phyloP scores from a whole-genome alignment of 2,113 vertebrate species.

The Columba livia region DNA sequence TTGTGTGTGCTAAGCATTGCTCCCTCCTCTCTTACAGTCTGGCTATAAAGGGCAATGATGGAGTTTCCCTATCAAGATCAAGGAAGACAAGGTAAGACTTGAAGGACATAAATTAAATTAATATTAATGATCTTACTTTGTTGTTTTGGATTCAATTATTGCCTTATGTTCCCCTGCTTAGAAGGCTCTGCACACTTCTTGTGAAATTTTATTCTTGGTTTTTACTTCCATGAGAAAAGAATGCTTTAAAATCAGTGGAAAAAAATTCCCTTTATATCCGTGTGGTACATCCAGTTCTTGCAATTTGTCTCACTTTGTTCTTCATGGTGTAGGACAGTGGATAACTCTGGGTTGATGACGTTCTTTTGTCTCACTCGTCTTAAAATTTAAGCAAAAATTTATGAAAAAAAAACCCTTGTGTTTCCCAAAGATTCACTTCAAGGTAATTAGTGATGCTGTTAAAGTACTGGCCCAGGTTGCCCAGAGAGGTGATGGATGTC shows the following conservation, averaged over 20 bases:
- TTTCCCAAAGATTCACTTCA: neutral
- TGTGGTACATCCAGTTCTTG: neutral
- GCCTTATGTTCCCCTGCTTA: neutral
- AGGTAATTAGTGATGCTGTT: neutral
- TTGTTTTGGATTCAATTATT: neutral
- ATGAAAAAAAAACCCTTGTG: fast-evolving
- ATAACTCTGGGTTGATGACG: neutral
- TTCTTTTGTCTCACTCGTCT: neutral
- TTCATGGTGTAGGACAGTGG: neutral
- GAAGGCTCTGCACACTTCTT: neutral
- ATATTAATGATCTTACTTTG: neutral
- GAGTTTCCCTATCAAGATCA: neutral
- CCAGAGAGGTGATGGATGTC: too few relatives aligned
- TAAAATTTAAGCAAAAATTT: neutral
- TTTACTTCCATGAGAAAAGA: neutral
- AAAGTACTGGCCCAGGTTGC: too few relatives aligned
- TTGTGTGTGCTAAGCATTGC: neutral
- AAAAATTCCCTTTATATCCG: fast-evolving
- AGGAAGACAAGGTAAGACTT: neutral
- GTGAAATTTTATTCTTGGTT: neutral
- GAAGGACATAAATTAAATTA: neutral
- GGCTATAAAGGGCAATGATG: neutral
- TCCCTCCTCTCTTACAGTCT: neutral
- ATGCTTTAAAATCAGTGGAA: neutral
- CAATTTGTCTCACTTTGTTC: neutral